Conservation (phyloP, 1,140 invertebrate species). For the Orchestia grillus region DNA sequence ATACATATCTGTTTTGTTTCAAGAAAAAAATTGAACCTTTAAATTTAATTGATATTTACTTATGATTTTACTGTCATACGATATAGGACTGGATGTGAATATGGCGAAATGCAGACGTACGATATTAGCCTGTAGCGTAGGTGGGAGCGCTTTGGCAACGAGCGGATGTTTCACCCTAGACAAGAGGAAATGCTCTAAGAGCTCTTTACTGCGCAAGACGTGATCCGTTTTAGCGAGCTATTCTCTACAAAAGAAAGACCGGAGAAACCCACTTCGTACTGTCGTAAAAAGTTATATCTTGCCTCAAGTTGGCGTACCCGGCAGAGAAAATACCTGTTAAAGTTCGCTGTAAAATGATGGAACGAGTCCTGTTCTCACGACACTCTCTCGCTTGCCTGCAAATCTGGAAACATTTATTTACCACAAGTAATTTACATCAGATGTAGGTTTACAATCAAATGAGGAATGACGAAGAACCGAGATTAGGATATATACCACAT, state of each 20-base stretch:
- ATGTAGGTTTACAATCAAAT: too few relatives aligned
- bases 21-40: not conserved
- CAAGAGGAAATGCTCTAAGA: constrained; percentile 37
- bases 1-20: not conserved
- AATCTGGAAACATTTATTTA: too few relatives aligned
- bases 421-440: too few relatives aligned
- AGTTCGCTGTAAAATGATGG: not conserved
- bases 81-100: not conserved
- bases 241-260: not conserved
- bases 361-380: not conserved
- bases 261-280: not conserved
- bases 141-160: constrained; percentile 41
- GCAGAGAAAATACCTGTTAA: not conserved
- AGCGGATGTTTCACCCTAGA: constrained; percentile 21
- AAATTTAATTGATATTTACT: not conserved
- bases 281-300: not conserved
- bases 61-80: not conserved
- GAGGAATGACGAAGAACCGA: too few relatives aligned
- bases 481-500: too few relatives aligned
- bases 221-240: constrained; percentile 1
- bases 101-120: not conserved
- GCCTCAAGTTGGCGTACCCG: not conserved
- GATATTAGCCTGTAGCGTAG: constrained; percentile 5
- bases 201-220: constrained; percentile 6
- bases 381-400: not conserved